A percentile compares a stretch with the other conserved stretches of the same genome.
phyloP scores from a whole-genome alignment of 2,888 invertebrate genomes.

The Furcula furcula region DNA sequence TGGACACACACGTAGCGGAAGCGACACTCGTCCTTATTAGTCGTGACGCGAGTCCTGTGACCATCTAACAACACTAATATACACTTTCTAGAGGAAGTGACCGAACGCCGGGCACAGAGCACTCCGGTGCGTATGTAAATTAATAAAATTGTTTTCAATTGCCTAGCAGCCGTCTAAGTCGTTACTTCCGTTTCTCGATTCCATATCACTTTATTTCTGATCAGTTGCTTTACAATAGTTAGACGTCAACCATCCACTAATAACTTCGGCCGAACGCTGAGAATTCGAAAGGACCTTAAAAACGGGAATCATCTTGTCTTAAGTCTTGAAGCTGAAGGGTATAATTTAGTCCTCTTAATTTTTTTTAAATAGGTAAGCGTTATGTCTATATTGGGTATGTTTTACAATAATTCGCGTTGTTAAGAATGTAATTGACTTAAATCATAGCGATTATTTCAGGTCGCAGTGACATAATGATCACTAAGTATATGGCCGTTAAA shows the following conservation, averaged over 20 bases:
- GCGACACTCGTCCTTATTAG: constrained; percentile 46
- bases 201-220: no score
- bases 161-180: constrained; percentile 14
- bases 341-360: no score
- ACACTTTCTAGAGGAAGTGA: constrained; percentile 42
- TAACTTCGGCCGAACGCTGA: no score
- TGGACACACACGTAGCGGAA: constrained; percentile 55
- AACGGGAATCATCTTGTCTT: no score
- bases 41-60: constrained; percentile 31
- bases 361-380: no score
- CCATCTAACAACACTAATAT: constrained; percentile 28
- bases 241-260: no score
- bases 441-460: constrained; percentile 16
- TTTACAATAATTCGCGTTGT: no score
- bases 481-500: constrained; percentile 63
- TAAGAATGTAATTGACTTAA: no score
- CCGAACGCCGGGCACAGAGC: constrained; percentile 25
- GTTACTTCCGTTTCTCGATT: constrained; percentile 22
- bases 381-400: no score
- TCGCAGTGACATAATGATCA: constrained; percentile 56
- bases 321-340: no score
- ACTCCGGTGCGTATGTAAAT: constrained; percentile 27
- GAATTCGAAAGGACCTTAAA: no score
- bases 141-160: constrained; percentile 14
- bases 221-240: no score